These are phyloP conservation scores for Paedocypris micromegethes DNA, from an alignment of 2,797 vertebrate genomes.

Conservation along the genomic window DNA sequence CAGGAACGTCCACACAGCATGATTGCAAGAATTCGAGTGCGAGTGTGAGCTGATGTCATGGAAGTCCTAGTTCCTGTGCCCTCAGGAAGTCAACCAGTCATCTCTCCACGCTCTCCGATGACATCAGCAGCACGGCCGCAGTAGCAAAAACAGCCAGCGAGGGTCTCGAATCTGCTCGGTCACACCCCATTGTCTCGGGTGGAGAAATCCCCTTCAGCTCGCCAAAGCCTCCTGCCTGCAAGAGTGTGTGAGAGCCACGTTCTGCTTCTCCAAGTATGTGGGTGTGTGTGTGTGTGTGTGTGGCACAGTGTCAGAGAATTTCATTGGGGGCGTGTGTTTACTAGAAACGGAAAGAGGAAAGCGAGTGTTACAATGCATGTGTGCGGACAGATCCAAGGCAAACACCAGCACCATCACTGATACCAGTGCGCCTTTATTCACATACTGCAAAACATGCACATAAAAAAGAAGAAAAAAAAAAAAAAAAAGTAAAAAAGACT, in stretches of 20 bases:
- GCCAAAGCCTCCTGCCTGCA: constrained; percentile 10
- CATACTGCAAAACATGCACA: no score
- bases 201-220: constrained; percentile 44
- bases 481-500: no score
- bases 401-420: no score
- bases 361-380: constrained; percentile 31
- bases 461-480: no score
- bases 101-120: constrained; percentile 42
- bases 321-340: constrained; percentile 49
- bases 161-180: constrained; percentile 5
- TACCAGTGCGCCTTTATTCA: no score
- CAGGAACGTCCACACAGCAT: not conserved
- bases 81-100: constrained; percentile 44
- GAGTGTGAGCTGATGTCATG: constrained; percentile 47
- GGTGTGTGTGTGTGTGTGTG: constrained; percentile 56
- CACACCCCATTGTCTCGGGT: constrained; percentile 7
- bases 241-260: constrained; percentile 7
- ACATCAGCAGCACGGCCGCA: constrained; percentile 42
- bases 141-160: constrained; percentile 13
- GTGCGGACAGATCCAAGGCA: not conserved
- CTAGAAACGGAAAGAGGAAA: constrained; percentile 50
- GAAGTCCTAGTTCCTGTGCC: constrained; percentile 47
- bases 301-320: constrained; percentile 45
- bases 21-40: not conserved
- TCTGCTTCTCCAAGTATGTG: constrained; percentile 60